Conservation (phyloP, 2,888 invertebrate species). For the Caenorhabditis afra region DNA sequence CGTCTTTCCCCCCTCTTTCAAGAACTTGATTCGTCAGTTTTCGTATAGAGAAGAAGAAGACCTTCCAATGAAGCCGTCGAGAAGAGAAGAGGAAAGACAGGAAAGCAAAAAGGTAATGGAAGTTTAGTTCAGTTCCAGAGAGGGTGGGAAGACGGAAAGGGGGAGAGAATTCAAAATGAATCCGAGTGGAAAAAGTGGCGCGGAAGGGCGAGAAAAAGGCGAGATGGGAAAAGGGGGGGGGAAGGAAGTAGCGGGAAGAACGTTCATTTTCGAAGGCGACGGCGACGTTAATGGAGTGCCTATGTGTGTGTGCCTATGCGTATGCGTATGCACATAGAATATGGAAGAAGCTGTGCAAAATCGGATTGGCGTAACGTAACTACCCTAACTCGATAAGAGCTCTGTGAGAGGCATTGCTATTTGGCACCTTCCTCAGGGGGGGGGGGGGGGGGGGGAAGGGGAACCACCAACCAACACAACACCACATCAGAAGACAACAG, state of each 20-base stretch:
- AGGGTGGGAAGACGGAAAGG: too few relatives aligned
- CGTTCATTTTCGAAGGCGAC: too few relatives aligned
- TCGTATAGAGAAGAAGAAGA: conserved; percentile 13
- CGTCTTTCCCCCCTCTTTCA: conserved; percentile 16
- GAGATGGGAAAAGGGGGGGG: conserved; percentile 3
- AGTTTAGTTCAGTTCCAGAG: conserved; percentile 33
- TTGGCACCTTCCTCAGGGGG: conserved; percentile 16
- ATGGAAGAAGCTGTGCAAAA: conserved; percentile 37
- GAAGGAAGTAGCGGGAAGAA: too few relatives aligned
- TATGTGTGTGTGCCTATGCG: neutral
- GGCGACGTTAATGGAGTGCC: conserved; percentile 37
- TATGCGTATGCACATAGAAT: conserved; percentile 30
- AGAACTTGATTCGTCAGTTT: conserved; percentile 47
- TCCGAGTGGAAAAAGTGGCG: neutral
- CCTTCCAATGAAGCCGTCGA: neutral
- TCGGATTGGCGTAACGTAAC: conserved; percentile 50
- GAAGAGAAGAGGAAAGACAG: conserved; percentile 6
- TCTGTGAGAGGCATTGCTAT: conserved; percentile 21
- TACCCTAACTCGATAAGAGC: conserved; percentile 37
- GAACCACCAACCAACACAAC: neutral
- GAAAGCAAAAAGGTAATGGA: conserved; percentile 52
- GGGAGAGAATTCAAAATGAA: too few relatives aligned
- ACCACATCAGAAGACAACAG: too few relatives aligned
- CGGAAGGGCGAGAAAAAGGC: conserved; percentile 9
- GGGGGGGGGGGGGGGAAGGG: neutral